Percentiles rank a stretch among this genome's conserved stretches.
These are phyloP conservation scores for Chelon labrosus DNA, from an alignment of 2,797 vertebrate species.

Conservation along the genomic window DNA sequence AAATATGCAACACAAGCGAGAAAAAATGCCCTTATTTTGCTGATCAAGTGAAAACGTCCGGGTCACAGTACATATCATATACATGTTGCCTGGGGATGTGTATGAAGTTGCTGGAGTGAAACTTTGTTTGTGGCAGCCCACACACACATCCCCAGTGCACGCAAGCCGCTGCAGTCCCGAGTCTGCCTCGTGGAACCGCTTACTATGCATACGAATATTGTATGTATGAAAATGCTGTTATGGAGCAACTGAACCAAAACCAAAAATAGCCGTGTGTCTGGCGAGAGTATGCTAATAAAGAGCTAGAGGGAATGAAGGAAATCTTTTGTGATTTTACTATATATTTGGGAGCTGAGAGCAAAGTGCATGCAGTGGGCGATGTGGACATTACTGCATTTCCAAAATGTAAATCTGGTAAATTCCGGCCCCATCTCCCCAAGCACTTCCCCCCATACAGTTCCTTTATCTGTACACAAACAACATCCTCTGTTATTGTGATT, in stretches of 20 bases:
- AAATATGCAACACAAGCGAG: not conserved
- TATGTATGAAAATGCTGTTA: constrained; percentile 63
- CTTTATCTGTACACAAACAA: constrained; percentile 21
- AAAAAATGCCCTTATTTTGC: constrained; percentile 15
- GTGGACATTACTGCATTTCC: constrained; percentile 3
- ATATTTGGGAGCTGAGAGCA: constrained; percentile 8
- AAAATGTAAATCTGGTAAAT: constrained; percentile 20
- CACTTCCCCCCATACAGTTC: constrained; percentile 1
- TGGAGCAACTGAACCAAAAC: constrained; percentile 55
- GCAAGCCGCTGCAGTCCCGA: constrained; percentile 26
- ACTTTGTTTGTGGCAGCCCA: constrained; percentile 35
- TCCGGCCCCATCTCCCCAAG: not conserved
- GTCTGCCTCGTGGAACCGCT: constrained; percentile 53
- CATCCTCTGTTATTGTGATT: constrained; percentile 45
- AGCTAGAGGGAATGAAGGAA: constrained; percentile 17
- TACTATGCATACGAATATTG: constrained; percentile 61
- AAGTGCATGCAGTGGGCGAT: constrained; percentile 15
- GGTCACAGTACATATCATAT: not conserved
- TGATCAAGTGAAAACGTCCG: too few relatives aligned
- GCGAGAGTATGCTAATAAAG: constrained; percentile 44
- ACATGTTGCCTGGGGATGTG: constrained; percentile 47
- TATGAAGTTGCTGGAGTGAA: constrained; percentile 43
- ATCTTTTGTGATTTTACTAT: constrained; percentile 13
- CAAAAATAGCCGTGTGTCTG: constrained; percentile 28
- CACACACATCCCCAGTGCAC: constrained; percentile 32